Conservation (phyloP, 2,113 vertebrate genomes). For the Onychostruthus taczanowskii region DNA sequence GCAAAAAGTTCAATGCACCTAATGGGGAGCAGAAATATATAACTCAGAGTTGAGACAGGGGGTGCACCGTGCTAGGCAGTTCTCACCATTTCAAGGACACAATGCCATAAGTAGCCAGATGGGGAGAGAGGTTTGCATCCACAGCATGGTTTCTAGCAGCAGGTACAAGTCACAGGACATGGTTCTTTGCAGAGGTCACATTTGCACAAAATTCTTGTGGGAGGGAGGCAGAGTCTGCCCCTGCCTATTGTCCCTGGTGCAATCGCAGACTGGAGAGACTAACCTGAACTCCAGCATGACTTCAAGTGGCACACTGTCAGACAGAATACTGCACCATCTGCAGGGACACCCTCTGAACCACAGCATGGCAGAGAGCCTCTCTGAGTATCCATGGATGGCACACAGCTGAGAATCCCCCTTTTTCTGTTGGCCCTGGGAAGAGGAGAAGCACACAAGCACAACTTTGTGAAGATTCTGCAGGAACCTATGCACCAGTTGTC, state of each 20-base stretch:
- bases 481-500: background rate
- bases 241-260: background rate
- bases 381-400: rapidly evolving
- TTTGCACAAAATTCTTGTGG: background rate
- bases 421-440: background rate
- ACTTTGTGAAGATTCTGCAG: background rate
- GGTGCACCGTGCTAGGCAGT: background rate
- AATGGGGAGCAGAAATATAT: background rate
- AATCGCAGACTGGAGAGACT: background rate
- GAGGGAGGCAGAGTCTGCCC: background rate
- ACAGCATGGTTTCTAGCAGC: background rate
- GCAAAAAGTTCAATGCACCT: background rate
- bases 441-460: rapidly evolving
- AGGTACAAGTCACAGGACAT: background rate
- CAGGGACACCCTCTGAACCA: background rate
- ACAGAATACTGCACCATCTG: background rate
- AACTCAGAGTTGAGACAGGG: background rate
- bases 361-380: background rate
- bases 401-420: rapidly evolving
- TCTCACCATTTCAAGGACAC: background rate
- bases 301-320: background rate
- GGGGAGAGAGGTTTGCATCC: background rate
- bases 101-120: background rate
- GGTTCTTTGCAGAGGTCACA: rapidly evolving
- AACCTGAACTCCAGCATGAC: background rate